phyloP scores from a whole-genome alignment of 2,888 invertebrate species.

The Escarpia spicata region DNA sequence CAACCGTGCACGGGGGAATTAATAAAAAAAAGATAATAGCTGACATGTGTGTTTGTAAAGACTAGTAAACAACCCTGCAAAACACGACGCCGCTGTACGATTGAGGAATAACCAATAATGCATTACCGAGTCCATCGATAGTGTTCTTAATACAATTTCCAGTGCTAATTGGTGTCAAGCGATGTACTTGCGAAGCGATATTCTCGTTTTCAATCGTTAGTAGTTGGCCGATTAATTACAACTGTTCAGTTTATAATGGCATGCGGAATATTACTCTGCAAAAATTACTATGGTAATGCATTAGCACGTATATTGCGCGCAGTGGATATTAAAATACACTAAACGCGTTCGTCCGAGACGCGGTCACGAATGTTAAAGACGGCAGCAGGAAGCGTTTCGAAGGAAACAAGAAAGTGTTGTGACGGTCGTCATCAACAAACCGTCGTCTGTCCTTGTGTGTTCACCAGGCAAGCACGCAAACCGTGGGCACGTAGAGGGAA shows the following conservation, averaged over 20 bases:
- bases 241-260: background rate
- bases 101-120: background rate
- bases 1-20: background rate
- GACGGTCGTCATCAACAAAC: background rate
- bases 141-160: background rate
- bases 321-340: background rate
- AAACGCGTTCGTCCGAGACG: background rate
- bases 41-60: background rate
- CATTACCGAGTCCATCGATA: background rate
- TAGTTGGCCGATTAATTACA: background rate
- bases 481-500: no score
- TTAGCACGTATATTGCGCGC: background rate
- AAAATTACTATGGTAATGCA: background rate
- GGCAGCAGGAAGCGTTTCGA: background rate
- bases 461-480: background rate
- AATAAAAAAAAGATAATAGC: background rate
- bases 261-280: background rate
- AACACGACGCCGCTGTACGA: background rate
- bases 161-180: background rate
- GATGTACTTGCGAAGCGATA: background rate
- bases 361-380: background rate
- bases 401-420: background rate
- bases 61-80: background rate
- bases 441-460: background rate
- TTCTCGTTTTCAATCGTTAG: background rate